Conservation (phyloP, 92 coral and sea anemone species). For the Isaurus tuberculatus region DNA sequence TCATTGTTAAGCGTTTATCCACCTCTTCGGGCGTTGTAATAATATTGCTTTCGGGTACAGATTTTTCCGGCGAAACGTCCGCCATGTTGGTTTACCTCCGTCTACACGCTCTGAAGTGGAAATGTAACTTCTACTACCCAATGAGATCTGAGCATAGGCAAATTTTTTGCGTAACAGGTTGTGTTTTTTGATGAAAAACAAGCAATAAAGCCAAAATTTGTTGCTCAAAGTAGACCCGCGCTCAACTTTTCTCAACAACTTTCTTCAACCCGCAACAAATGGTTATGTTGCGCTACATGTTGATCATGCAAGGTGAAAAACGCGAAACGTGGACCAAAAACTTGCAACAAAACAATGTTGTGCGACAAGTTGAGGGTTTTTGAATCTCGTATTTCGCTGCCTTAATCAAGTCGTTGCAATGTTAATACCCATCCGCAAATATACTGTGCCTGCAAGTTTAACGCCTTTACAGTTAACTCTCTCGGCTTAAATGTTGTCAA, state of each 20-base stretch:
- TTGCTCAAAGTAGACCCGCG: slow-evolving; percentile 50
- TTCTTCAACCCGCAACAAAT: slow-evolving; percentile 44
- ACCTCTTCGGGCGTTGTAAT: slow-evolving; percentile 27
- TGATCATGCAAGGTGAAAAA: slow-evolving; percentile 47
- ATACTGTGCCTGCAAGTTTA: no score
- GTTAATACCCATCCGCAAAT: no score
- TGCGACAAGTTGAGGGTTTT: slow-evolving; percentile 48
- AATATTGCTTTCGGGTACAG: slow-evolving; percentile 39
- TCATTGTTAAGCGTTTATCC: slow-evolving; percentile 13
- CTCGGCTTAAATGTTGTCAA: no score
- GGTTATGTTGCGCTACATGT: slow-evolving; percentile 44
- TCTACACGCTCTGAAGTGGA: background rate
- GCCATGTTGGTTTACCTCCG: slow-evolving; percentile 47
- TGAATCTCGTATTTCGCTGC: slow-evolving; percentile 51
- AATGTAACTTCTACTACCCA: slow-evolving; percentile 40
- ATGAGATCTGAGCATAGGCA: slow-evolving; percentile 24
- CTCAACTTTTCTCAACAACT: slow-evolving; percentile 34
- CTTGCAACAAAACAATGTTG: slow-evolving; percentile 56
- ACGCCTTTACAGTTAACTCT: no score
- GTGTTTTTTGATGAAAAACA: slow-evolving; percentile 39
- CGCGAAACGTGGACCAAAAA: slow-evolving; percentile 32
- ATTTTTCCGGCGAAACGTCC: slow-evolving; percentile 42
- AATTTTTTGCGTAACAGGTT: slow-evolving; percentile 6
- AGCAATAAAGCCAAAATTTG: slow-evolving; percentile 44
- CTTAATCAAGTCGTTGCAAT: no score